phyloP scores from a whole-genome alignment of 2,888 invertebrate species.

The Diarsia rubi region DNA sequence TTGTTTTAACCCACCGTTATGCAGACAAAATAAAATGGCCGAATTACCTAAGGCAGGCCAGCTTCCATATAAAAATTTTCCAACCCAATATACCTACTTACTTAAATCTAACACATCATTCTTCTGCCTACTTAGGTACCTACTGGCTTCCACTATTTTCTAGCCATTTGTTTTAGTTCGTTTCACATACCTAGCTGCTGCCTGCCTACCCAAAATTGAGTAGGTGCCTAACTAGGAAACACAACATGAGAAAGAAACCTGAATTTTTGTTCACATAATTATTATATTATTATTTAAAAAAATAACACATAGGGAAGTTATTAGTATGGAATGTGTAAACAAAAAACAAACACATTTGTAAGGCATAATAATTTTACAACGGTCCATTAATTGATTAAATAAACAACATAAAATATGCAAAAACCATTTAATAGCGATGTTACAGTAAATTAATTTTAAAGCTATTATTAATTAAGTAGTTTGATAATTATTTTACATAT shows the following conservation, averaged over 20 bases:
- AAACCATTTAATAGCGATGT: constrained; percentile 48
- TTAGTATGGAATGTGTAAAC: constrained; percentile 33
- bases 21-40: not conserved
- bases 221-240: not conserved
- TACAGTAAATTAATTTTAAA: constrained; percentile 16
- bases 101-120: too few species aligned
- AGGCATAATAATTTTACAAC: constrained; percentile 14
- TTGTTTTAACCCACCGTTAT: too few species aligned
- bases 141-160: not conserved
- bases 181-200: not conserved
- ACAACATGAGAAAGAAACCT: not conserved
- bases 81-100: too few species aligned
- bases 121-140: too few species aligned
- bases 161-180: not conserved
- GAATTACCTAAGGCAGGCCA: not conserved
- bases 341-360: constrained; percentile 47
- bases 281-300: too few species aligned
- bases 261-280: constrained; percentile 28
- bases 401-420: constrained; percentile 33
- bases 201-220: not conserved
- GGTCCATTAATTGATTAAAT: constrained; percentile 43
- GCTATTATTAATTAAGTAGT: constrained; percentile 26
- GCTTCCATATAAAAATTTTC: not conserved
- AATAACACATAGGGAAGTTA: constrained; percentile 42
- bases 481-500: constrained; percentile 21